phyloP scores from a whole-genome alignment of 1,140 invertebrate genomes.

The Heterodera carotae region DNA sequence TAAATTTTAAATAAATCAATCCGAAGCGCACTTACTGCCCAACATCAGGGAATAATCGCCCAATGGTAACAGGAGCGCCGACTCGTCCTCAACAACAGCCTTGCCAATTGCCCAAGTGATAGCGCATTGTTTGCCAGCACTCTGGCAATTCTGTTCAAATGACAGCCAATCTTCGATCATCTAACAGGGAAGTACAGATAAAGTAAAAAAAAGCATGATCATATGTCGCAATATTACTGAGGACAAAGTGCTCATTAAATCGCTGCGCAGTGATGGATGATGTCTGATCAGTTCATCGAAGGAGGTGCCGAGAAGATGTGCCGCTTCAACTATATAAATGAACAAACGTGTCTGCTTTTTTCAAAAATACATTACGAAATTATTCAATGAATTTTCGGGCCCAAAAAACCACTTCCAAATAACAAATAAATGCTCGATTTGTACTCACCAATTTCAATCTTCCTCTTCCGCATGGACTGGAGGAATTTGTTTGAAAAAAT shows the following conservation, averaged over 20 bases:
- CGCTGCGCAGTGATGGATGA: constrained; percentile 75
- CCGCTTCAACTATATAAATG: constrained; percentile 73
- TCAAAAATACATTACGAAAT: too few relatives aligned
- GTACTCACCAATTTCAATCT: constrained; percentile 46
- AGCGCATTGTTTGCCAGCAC: constrained; percentile 26
- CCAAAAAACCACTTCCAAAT: too few relatives aligned
- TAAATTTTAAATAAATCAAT: constrained; percentile 1
- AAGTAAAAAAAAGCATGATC: neutral
- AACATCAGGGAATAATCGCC: constrained; percentile 47
- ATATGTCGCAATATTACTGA: constrained; percentile 28
- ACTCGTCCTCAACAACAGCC: constrained; percentile 34
- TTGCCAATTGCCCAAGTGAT: constrained; percentile 37
- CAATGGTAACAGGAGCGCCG: constrained; percentile 21
- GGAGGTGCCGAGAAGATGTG: constrained; percentile 83
- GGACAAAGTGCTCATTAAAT: constrained; percentile 48
- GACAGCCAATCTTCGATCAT: constrained; percentile 41
- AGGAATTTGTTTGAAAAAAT: constrained; percentile 58
- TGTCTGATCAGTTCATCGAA: constrained; percentile 92
- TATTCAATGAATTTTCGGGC: too few relatives aligned
- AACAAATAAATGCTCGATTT: neutral
- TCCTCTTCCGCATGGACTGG: constrained; percentile 52
- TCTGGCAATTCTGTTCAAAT: constrained; percentile 17
- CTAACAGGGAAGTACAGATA: too few relatives aligned
- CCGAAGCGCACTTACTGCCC: constrained; percentile 2
- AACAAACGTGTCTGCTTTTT: too few relatives aligned